Evolutionary conservation across 2,888 invertebrate genomes (phyloP), one percentile per base, ranked within the genome.

Genomic region (Cyclophora albipunctata): DNA sequence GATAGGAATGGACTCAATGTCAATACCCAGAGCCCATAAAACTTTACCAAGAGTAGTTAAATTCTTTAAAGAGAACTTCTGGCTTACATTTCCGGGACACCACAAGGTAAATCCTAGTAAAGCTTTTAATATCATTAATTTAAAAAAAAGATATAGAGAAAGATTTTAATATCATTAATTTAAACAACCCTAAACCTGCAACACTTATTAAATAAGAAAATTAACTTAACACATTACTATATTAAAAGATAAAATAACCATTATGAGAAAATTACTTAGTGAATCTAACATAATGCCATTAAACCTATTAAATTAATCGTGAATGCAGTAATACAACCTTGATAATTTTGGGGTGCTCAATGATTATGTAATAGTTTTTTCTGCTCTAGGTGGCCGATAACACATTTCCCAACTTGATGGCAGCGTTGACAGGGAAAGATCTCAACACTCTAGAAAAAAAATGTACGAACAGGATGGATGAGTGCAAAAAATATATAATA

Each of bases 371-470:
- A 20, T 20, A 20, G 20, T 45, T 48, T 40, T 20, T 49, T 48
- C 48, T 48, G 41, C 73, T 75, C 40, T 71, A 95, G 91, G 91
- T 95, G 55, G 96, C 92, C 4, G 97, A 97, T 69, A 97, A 97
- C 67, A 97, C 97, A 0, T 96, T 95, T 69, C 96, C 97, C 0
- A 98, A 98, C 78, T 79, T 98, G 47, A 93, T 96, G 91, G 95
- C 96, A 0, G 89, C 94, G 45, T 84, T 95, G 7, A 92, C 94
- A 0, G 97, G 97, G 1, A 87, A 90, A 57, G 91, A 85, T 7
- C 81, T 91, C 7, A 83, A 90, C 46, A 63, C 75, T 1, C 72
- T 86, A 45, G 90, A 91, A 59, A 76, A 86, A 35, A 90, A 91
- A 7, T 90, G 85, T 57, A 79, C 77, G 4, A 69, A 70, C 34